Evolutionary conservation across 2,797 vertebrate species (phyloP), one percentile per base, ranked within the genome.

Genomic region (Pangasius mekongensis): DNA sequence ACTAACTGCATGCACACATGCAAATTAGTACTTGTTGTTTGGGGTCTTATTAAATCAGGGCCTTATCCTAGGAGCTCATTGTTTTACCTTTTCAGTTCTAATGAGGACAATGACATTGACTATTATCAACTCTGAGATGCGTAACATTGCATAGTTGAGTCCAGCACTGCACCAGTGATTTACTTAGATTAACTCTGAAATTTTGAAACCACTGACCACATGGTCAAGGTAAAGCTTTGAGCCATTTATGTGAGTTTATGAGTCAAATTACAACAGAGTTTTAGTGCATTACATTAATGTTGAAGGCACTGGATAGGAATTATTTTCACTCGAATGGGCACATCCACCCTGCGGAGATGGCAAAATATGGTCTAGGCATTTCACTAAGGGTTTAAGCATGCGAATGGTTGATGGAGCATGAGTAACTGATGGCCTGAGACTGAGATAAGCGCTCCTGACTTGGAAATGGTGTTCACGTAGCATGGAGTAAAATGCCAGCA

Each of bases 381-480:
- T 80, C 74, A 69, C 39, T 2, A n/a, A 88, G 80, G 49, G 43
- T 77, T 89, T 83, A 83, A 83, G 80, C 84, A 80, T 52, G 49
- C 22, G 33, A 69, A 76, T 84, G 54, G 76, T 67, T 89, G 89
- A 84, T 78, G 24, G 90, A 93, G 88, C 91, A 86, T 62, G 69
- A 39, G 90, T 94, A 95, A 96, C 95, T 95, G 95, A 96, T 95
- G 94, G 94, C 89, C 91, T 88, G 86, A 89, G 93, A 92, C 92
- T 87, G 88, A 88, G 93, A 94, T 94, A 94, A 94, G 94, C 94
- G 93, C 90, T 93, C 89, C 92, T 92, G 93, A 92, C 92, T 94
- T 95, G 95, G 94, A 92, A 92, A 96, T 95, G 94, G 95, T 91
- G 92, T 91, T 92, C 95, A 95, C 92, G 94, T 95, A 95, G 92